Conservation (phyloP, 2,888 invertebrate genomes). For the Amblyjoppa proteus region DNA sequence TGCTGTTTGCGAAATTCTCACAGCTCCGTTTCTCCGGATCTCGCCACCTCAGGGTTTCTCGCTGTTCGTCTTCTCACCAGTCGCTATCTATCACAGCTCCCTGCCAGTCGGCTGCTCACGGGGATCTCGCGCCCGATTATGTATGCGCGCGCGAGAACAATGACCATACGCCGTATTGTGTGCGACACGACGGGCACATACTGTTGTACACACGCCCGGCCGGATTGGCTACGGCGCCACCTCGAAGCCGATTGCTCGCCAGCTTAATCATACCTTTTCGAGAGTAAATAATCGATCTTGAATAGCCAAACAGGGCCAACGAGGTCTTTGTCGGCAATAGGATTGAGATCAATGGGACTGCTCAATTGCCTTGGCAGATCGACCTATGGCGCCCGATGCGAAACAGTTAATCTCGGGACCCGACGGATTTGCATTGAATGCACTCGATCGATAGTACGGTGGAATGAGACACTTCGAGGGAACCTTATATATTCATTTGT, state of each 20-base stretch:
- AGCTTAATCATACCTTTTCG: slow-evolving; percentile 35
- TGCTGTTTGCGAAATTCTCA: slow-evolving; percentile 2
- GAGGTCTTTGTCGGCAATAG: neutral
- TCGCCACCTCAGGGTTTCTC: neutral
- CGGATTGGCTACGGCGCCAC: slow-evolving; percentile 50
- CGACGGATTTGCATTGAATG: neutral
- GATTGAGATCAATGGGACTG: neutral
- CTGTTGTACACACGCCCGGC: neutral
- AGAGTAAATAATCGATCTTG: slow-evolving; percentile 52
- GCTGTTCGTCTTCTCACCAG: neutral
- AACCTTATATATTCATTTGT: no score
- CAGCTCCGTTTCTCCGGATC: neutral
- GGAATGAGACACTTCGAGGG: neutral
- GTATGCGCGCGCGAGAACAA: slow-evolving; percentile 22
- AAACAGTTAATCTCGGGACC: neutral
- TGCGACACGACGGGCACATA: neutral
- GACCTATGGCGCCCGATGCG: neutral
- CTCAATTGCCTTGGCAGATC: slow-evolving; percentile 34
- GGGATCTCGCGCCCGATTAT: slow-evolving; percentile 2
- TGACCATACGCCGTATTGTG: slow-evolving; percentile 26
- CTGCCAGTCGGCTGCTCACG: slow-evolving; percentile 11
- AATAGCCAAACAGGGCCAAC: slow-evolving; percentile 17
- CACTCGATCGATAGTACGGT: neutral
- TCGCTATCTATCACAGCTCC: slow-evolving; percentile 19
- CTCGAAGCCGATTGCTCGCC: slow-evolving; percentile 32